A percentile compares a stretch with the other conserved stretches of the same genome.
phyloP scores from a whole-genome alignment of 2,888 invertebrate genomes.

The Aphrophora alni region DNA sequence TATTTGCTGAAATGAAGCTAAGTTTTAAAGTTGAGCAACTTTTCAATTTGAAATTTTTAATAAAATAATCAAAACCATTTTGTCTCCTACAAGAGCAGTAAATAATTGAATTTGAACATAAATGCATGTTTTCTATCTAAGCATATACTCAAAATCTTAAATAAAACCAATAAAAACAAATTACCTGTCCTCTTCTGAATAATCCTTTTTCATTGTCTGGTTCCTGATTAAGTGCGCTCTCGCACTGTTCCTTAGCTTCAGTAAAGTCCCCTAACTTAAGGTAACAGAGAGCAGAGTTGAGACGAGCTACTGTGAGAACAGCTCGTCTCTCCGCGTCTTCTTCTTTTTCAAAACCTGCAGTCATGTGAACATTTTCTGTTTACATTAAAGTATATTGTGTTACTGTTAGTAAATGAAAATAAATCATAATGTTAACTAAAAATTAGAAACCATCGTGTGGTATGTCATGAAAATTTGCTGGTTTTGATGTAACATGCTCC shows the following conservation, averaged over 20 bases:
- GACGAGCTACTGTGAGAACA: slow-evolving; percentile 71
- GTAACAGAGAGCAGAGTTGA: slow-evolving; percentile 84
- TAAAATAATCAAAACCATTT: too few species aligned
- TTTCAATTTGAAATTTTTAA: too few species aligned
- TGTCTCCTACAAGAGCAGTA: too few species aligned
- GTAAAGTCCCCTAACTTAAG: slow-evolving; percentile 75
- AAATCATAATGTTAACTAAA: not conserved
- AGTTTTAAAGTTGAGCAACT: too few species aligned
- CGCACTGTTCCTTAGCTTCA: slow-evolving; percentile 76
- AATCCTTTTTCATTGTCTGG: slow-evolving; percentile 84
- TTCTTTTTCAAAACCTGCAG: slow-evolving; percentile 57
- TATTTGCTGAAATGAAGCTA: too few species aligned
- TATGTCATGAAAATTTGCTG: too few species aligned
- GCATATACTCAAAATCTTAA: too few species aligned
- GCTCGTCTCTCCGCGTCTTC: slow-evolving; percentile 61
- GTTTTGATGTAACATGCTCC: too few species aligned
- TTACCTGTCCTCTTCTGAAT: slow-evolving; percentile 81
- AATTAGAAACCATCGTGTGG: not conserved
- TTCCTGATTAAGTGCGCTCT: slow-evolving; percentile 77
- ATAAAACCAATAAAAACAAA: not conserved
- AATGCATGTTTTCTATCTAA: too few species aligned
- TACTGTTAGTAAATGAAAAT: not conserved
- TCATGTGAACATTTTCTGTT: slow-evolving; percentile 24
- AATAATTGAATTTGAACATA: too few species aligned
- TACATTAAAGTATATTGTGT: not conserved